Percentiles rank a stretch among this genome's conserved stretches.
Conservation (phyloP, 2,797 vertebrate genomes). For the Channallabes apus region DNA sequence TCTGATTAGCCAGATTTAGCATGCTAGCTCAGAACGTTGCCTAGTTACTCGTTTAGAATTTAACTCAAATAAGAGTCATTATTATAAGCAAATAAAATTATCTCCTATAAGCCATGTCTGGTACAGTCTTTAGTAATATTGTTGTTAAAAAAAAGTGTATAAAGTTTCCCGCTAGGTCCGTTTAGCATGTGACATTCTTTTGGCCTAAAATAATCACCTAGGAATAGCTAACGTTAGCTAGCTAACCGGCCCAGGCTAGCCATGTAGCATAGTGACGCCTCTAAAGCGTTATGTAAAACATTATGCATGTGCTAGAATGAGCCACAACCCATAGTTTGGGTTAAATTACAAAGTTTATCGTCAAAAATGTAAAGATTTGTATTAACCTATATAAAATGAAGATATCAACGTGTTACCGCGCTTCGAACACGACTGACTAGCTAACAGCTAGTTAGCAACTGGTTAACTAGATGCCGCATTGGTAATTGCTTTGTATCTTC, state of each 20-base stretch:
- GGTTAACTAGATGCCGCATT: constrained; percentile 9
- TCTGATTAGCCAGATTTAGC: constrained; percentile 5
- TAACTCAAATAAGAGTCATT: not conserved
- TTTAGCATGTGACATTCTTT: constrained; percentile 5
- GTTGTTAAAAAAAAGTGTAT: not conserved
- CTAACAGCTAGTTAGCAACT: constrained; percentile 2
- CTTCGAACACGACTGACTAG: not conserved
- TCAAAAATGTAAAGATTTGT: too few relatives aligned
- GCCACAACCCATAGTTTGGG: too few relatives aligned
- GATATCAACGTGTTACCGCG: not conserved
- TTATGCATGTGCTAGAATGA: not conserved
- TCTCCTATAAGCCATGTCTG: not conserved
- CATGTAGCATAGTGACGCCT: not conserved
- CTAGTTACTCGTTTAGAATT: not conserved
- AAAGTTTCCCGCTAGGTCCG: not conserved
- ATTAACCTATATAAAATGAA: not conserved
- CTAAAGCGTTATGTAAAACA: constrained; percentile 16
- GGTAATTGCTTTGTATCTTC: constrained; percentile 14
- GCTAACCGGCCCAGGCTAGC: constrained; percentile 2
- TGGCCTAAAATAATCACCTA: constrained; percentile 17
- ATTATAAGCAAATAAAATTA: not conserved
- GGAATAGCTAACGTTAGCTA: not conserved
- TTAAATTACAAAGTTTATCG: too few relatives aligned
- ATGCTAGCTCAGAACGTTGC: not conserved
- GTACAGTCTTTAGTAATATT: not conserved